Evolutionary conservation across 2,113 vertebrate species (phyloP).

Genomic region (Notothenia coriiceps): DNA sequence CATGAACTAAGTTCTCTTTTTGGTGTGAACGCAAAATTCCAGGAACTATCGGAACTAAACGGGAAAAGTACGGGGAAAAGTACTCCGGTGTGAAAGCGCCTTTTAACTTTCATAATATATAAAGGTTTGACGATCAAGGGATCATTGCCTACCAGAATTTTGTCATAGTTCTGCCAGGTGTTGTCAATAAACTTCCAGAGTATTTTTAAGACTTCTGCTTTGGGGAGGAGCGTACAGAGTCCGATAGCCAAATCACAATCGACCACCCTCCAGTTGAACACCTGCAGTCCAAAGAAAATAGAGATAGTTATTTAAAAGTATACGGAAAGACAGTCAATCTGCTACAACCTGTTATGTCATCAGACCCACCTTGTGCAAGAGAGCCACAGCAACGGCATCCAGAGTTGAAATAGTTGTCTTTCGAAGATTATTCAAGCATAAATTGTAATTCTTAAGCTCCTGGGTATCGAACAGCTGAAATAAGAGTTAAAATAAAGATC

Average conservation of each 20-base stretch:
- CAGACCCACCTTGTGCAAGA: constrained; percentile 92
- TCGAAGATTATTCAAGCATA: constrained; percentile 80
- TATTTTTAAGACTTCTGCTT: constrained; percentile 87
- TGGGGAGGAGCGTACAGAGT: constrained; percentile 90
- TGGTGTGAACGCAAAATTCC: too few species aligned
- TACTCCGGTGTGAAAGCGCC: too few species aligned
- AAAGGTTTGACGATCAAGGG: not conserved
- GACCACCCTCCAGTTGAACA: constrained; percentile 92
- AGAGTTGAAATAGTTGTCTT: constrained; percentile 80
- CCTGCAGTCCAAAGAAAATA: constrained; percentile 77
- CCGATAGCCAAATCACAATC: constrained; percentile 92
- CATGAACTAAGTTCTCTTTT: too few species aligned
- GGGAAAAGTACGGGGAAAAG: too few species aligned
- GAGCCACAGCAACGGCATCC: constrained; percentile 79
- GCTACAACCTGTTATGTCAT: constrained; percentile 61
- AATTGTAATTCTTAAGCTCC: constrained; percentile 79
- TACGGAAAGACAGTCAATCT: not conserved
- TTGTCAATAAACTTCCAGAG: constrained; percentile 95
- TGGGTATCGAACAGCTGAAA: constrained; percentile 83
- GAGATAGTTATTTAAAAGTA: not conserved
- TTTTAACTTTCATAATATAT: not conserved
- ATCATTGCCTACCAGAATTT: constrained; percentile 87
- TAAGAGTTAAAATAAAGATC: constrained; percentile 5
- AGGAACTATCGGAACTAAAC: too few species aligned
- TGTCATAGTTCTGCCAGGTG: constrained; percentile 95